phyloP scores from a whole-genome alignment of 1,140 invertebrate genomes.

The Littorina saxatilis region DNA sequence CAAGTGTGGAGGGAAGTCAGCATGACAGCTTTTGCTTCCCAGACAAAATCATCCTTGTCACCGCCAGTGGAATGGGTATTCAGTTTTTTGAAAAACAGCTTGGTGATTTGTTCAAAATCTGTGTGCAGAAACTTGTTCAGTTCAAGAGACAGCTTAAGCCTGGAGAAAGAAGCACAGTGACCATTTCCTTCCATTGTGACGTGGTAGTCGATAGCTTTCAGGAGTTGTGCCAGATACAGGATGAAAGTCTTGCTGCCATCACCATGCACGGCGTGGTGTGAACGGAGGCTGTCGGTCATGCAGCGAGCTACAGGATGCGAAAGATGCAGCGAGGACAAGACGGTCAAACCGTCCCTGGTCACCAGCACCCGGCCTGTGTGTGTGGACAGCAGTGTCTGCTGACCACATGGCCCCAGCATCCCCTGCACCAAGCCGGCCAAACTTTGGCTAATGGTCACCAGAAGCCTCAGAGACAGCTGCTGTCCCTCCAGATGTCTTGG shows the following conservation, averaged over 20 bases:
- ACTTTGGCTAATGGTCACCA: conserved; percentile 28
- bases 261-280: conserved; percentile 32
- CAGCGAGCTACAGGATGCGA: conserved; percentile 53
- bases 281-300: conserved; percentile 43
- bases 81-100: neutral
- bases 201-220: conserved; percentile 40
- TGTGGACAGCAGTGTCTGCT: conserved; percentile 42
- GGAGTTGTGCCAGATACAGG: conserved; percentile 50
- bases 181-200: neutral
- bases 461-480: conserved; percentile 5
- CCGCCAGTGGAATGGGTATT: neutral
- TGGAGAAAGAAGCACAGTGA: neutral
- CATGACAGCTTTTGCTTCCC: neutral
- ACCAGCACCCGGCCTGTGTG: conserved; percentile 53
- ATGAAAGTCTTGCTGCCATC: conserved; percentile 62
- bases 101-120: neutral
- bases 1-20: conserved; percentile 2
- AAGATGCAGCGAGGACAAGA: conserved; percentile 52
- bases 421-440: conserved; percentile 39
- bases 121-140: conserved; percentile 14
- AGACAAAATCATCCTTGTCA: neutral
- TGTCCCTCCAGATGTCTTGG: neutral
- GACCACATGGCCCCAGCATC: conserved; percentile 50
- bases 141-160: neutral
- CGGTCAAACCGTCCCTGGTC: conserved; percentile 53